Conservation (phyloP, 2,797 vertebrate species). For the Liparis tanakae region DNA sequence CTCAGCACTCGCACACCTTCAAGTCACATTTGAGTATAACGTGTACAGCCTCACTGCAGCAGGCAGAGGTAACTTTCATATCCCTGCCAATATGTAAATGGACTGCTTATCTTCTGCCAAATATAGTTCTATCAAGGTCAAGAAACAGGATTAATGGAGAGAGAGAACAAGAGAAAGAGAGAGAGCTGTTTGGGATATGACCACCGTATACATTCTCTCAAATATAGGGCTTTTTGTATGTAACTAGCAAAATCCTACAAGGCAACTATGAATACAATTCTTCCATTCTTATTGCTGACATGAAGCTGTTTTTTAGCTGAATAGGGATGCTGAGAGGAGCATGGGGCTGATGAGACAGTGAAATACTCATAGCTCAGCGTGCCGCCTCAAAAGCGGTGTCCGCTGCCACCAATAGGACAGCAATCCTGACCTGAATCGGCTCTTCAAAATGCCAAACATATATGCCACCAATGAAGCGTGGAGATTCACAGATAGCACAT, state of each 20-base stretch:
- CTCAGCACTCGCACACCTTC: conserved; percentile 22
- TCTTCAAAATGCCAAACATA: conserved; percentile 50
- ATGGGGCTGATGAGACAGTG: conserved; percentile 56
- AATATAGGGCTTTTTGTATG: conserved; percentile 6
- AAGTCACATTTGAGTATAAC: conserved; percentile 41
- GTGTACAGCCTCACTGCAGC: conserved; percentile 19
- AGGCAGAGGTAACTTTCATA: conserved; percentile 43
- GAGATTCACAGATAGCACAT: conserved; percentile 21
- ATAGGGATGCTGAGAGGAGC: conserved; percentile 54
- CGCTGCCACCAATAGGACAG: conserved; percentile 22
- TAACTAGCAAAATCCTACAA: conserved; percentile 37
- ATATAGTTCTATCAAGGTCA: conserved; percentile 42
- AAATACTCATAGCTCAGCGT: conserved; percentile 62
- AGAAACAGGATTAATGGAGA: conserved; percentile 6
- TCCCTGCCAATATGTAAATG: conserved; percentile 35
- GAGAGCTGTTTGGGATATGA: conserved; percentile 1
- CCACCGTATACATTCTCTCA: conserved; percentile 14
- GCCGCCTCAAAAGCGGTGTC: conserved; percentile 43
- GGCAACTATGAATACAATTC: conserved; percentile 38
- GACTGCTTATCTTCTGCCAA: conserved; percentile 43
- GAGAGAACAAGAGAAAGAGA: not conserved
- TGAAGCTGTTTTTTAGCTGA: conserved; percentile 59
- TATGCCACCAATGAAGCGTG: conserved; percentile 18
- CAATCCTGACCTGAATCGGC: conserved; percentile 33
- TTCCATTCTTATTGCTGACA: conserved; percentile 58